These are phyloP conservation scores for Erethizon dorsatum DNA, from an alignment of 2,797 vertebrate species.

Conservation along the genomic window DNA sequence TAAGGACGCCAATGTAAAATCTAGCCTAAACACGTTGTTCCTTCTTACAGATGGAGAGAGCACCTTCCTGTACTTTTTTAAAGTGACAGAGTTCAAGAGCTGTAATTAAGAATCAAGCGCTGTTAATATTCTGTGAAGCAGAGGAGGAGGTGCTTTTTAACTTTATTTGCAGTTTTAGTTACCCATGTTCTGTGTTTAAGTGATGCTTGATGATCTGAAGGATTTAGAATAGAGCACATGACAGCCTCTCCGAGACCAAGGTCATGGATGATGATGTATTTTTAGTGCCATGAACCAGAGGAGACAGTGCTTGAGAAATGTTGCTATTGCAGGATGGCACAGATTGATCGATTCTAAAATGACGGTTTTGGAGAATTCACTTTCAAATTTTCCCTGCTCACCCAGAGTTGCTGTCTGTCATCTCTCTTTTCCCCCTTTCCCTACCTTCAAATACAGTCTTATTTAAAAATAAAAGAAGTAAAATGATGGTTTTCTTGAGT, in stretches of 20 bases:
- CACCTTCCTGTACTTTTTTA: constrained; percentile 35
- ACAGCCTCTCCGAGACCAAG: constrained; percentile 45
- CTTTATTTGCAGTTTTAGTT: constrained; percentile 46
- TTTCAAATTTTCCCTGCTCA: too few relatives aligned
- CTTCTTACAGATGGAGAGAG: constrained; percentile 53
- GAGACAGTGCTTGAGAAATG: neutral
- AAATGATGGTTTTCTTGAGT: neutral
- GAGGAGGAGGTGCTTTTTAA: constrained; percentile 27
- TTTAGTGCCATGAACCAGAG: constrained; percentile 20
- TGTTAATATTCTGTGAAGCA: constrained; percentile 50
- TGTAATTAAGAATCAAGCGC: constrained; percentile 36
- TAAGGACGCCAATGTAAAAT: constrained; percentile 65
- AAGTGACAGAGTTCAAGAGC: constrained; percentile 19
- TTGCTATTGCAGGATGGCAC: neutral
- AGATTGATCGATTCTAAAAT: constrained; percentile 2
- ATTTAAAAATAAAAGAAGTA: too few relatives aligned
- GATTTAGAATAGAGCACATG: neutral
- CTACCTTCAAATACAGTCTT: too few relatives aligned
- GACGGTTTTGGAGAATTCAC: neutral
- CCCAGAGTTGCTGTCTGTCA: too few relatives aligned
- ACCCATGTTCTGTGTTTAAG: neutral
- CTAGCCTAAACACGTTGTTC: constrained; percentile 47
- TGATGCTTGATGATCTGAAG: constrained; percentile 38
- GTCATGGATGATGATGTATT: constrained; percentile 10
- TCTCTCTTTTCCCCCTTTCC: too few relatives aligned